These are phyloP conservation scores for Phragmatobia fuliginosa DNA, from an alignment of 2,888 invertebrate genomes.

Conservation along the genomic window DNA sequence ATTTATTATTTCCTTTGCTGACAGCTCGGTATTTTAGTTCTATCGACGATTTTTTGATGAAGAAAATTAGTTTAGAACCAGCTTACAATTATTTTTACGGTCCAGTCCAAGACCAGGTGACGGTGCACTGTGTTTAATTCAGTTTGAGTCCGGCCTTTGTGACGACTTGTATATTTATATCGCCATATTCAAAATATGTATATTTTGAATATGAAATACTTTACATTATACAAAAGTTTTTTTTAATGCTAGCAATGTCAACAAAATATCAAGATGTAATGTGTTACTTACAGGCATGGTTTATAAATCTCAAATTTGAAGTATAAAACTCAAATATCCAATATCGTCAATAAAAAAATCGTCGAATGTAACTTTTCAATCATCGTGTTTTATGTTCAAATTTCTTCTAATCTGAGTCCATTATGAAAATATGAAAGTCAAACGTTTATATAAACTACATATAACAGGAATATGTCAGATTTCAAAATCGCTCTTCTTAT, in stretches of 20 bases:
- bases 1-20: neutral
- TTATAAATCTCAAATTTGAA: neutral
- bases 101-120: neutral
- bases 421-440: too few species aligned
- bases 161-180: neutral
- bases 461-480: neutral
- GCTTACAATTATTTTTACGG: neutral
- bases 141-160: neutral
- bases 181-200: neutral
- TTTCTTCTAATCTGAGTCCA: neutral
- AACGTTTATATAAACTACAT: neutral
- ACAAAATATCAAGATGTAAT: neutral
- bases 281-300: neutral
- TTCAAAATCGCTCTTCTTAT: constrained; percentile 12
- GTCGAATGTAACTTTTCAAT: neutral
- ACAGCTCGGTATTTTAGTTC: neutral
- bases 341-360: neutral
- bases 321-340: too few species aligned
- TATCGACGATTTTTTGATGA: neutral
- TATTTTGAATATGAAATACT: neutral
- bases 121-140: neutral
- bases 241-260: neutral
- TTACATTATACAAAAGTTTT: neutral
- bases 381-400: neutral
- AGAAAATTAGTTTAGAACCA: neutral